Evolutionary conservation across 1,140 invertebrate species (phyloP).

Genomic region (Centruroides vittatus): DNA sequence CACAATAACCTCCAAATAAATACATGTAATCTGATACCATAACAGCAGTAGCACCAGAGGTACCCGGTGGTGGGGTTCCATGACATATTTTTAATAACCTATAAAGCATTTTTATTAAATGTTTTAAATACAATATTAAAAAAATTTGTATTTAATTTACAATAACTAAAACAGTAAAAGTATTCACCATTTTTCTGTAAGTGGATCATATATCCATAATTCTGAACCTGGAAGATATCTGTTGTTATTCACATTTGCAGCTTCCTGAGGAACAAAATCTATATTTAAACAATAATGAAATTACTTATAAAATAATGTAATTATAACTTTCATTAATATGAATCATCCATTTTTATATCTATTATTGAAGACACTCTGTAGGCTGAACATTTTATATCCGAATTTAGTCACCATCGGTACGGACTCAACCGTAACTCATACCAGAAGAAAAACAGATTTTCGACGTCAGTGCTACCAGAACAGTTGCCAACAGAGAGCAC

Average conservation of each 20-base stretch:
- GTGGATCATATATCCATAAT: conserved; percentile 27
- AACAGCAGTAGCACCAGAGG: conserved; percentile 28
- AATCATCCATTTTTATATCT: too few relatives aligned
- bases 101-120: not conserved
- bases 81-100: conserved; percentile 18
- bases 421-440: too few relatives aligned
- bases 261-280: conserved; percentile 4
- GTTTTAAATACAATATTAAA: not conserved
- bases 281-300: too few relatives aligned
- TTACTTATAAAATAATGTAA: too few relatives aligned
- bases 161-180: not conserved
- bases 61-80: conserved; percentile 22
- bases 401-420: too few relatives aligned
- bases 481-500: too few relatives aligned
- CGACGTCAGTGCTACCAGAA: too few relatives aligned
- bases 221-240: conserved; percentile 21
- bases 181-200: conserved; percentile 25
- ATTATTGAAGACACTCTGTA: too few relatives aligned
- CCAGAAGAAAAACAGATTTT: too few relatives aligned
- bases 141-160: not conserved
- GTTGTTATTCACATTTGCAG: conserved; percentile 5
- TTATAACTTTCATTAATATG: too few relatives aligned
- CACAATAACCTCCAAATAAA: conserved; percentile 30
- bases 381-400: too few relatives aligned
- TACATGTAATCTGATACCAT: conserved; percentile 28